phyloP scores from a whole-genome alignment of 2,113 vertebrate genomes.

The Colinus virginianus region DNA sequence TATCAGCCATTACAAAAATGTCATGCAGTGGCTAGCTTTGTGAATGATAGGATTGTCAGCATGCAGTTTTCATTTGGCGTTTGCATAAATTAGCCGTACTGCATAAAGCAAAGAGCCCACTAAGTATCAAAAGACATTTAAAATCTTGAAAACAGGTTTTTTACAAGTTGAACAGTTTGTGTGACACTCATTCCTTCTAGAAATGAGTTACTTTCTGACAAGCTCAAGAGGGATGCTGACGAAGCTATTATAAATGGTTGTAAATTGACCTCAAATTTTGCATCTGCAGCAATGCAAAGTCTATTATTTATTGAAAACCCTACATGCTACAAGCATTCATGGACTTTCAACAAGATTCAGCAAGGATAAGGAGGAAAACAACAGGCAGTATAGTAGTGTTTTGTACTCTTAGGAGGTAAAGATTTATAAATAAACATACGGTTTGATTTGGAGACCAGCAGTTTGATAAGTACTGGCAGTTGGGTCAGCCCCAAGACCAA shows the following conservation, averaged over 20 bases:
- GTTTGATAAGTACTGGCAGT: neutral
- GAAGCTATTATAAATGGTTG: neutral
- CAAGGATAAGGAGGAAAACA: slow-evolving; percentile 19
- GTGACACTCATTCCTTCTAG: neutral
- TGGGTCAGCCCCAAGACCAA: neutral
- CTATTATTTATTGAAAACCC: neutral
- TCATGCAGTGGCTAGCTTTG: neutral
- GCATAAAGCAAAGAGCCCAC: neutral
- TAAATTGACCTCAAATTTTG: slow-evolving; percentile 5
- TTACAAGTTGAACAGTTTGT: neutral
- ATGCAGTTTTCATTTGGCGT: neutral
- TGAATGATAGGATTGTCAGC: slow-evolving; percentile 4
- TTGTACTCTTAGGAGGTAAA: slow-evolving; percentile 16
- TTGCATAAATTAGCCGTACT: neutral
- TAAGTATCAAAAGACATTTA: neutral
- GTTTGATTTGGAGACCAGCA: neutral
- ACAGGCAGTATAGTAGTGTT: neutral
- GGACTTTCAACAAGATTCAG: neutral
- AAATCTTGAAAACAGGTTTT: neutral
- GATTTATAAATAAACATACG: slow-evolving; percentile 19
- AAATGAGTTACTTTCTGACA: neutral
- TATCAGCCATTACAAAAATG: neutral
- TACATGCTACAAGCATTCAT: slow-evolving; percentile 30
- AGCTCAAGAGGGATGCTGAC: neutral
- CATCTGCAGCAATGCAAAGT: neutral